These are phyloP conservation scores for Narcine bancroftii DNA, from an alignment of 2,113 vertebrate genomes.

Conservation along the genomic window DNA sequence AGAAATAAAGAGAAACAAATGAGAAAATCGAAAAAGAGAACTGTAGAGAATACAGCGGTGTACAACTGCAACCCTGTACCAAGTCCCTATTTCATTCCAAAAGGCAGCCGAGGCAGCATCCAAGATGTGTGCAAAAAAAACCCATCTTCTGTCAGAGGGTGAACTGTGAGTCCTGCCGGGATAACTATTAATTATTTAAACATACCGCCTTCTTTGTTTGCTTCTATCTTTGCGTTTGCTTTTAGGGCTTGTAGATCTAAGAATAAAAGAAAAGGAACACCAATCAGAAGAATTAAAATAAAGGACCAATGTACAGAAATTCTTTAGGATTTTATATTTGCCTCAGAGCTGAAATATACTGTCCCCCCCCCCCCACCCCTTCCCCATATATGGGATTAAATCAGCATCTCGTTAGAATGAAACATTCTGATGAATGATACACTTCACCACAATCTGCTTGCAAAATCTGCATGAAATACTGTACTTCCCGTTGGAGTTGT, in stretches of 20 bases:
- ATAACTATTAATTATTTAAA: neutral
- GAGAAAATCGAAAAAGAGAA: neutral
- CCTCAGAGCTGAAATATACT: neutral
- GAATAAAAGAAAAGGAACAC: constrained; percentile 36
- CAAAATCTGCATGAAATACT: neutral
- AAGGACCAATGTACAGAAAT: neutral
- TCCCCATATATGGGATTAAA: too few species aligned
- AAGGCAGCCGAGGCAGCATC: neutral
- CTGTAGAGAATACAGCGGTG: neutral
- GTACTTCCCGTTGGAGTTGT: neutral
- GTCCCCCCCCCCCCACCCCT: too few species aligned
- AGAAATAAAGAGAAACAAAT: neutral
- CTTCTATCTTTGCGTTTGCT: constrained; percentile 93
- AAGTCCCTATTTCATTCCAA: too few species aligned
- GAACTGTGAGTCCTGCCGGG: neutral
- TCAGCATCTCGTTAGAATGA: neutral
- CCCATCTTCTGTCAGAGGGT: neutral
- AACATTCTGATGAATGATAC: neutral
- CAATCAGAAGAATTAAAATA: neutral
- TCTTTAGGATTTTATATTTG: neutral
- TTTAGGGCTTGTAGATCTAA: constrained; percentile 83
- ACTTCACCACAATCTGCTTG: neutral
- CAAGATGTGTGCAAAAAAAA: neutral
- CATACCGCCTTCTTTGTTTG: constrained; percentile 88
- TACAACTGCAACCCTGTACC: neutral